Evolutionary conservation across 2,797 vertebrate genomes (phyloP), one percentile per base, ranked within the genome.

Genomic region (Danio kyathit): DNA sequence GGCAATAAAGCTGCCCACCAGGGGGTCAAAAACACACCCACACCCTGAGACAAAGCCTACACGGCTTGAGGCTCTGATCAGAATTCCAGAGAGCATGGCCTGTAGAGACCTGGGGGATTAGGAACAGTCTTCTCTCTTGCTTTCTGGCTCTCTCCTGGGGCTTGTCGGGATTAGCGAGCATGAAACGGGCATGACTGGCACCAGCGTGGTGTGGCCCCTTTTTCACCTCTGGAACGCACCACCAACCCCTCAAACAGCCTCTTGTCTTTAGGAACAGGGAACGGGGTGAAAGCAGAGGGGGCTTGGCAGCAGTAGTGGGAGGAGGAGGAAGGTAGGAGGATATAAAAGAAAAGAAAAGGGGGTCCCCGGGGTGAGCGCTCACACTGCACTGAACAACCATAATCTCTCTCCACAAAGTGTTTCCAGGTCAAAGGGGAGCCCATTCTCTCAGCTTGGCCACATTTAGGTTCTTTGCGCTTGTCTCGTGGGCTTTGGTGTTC

Each of bases 361-460:
- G 89, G 92, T 92, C 93, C 92, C 91, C 69, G 89, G 93, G 88
- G 87, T 94, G 93, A 94, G 90, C 87, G 87, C 90, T 94, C 93
- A 93, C 91, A 94, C 90, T 86, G 89, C 93, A 91, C 89, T 92
- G 89, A 94, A 95, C 94, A 95, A 93, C 93, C 91, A 85, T 95
- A 94, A 94, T 95, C 94, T 94, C 92, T 88, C 90, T 90, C 90
- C 89, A 89, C 92, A 90, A 91, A 92, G 90, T 92, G 93, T 93
- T 90, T 91, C 86, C 87, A 88, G 92, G 93, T 94, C 93, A 93
- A 91, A 92, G 94, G 92, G 90, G 92, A 92, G 79, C 66, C 85
- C 79, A 72, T 87, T 85, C 87, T 86, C 84, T 78, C 86, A 51
- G 79, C 65, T 74, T 14, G 77, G 82, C 65, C 71, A 75, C 77